Evolutionary conservation across 2,888 invertebrate species (phyloP), one percentile per base, ranked within the genome.

Genomic region (Yponomeuta evonymella): DNA sequence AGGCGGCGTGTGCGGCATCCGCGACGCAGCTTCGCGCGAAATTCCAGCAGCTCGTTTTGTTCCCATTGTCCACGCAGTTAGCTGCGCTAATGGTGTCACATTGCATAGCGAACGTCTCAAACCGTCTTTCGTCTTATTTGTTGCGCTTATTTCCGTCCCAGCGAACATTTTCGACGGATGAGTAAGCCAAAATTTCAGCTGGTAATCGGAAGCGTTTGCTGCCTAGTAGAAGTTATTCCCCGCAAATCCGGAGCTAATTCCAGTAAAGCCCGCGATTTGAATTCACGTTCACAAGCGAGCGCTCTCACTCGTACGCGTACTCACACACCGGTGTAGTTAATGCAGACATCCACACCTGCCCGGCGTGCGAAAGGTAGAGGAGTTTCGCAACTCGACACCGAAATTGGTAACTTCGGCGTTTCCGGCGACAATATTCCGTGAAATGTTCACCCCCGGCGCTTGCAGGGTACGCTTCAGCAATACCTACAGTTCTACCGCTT

Each of bases 371-470:
- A 43, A 58, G 51, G 68, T 48, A 10, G 48, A 6, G 79, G 86
- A 91, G 86, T 90, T 91, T 89, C 86, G 85, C 90, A 90, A 90
- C 86, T 90, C 90, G 88, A 85, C 91, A 87, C 90, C 77, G 79
- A 88, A 89, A 86, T 90, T 85, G 82, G 85, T 81, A 90, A 89
- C 79, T 88, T 88, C 83, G 78, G 83, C 83, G 90, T 88, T 86
- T 88, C 87, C 83, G 78, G 84, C 83, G 90, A 88, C 86, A 88
- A 87, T 88, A 88, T 88, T 88, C 83, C 84, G 81, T 78, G 86
- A 87, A 88, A 86, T 84, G 84, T 83, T 43, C 82, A 81, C 79
- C 73, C 51, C 9, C 12, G 68, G 68, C 68, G 73, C 63, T 72
- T 64, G 2, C n/a, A 36, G 67, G 36, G 67, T 36, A 11, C 33